Base-by-base conservation (phyloP, 2,113 vertebrate species). In the Rhinogobius similis region DNA sequence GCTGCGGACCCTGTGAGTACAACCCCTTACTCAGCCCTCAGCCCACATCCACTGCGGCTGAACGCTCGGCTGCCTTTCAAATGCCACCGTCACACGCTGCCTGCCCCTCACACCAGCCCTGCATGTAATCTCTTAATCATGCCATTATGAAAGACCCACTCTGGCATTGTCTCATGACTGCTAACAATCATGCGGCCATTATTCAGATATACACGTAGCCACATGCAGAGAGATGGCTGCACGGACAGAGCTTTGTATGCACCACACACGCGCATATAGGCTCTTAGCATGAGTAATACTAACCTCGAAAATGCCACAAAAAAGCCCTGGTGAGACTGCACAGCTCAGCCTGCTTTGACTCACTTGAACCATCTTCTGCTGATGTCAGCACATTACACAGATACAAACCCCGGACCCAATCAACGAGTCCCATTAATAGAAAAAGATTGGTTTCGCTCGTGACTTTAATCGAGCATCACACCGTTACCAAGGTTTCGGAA, bases 1-100 rank as follows among this genome's bases (percentile, higher is more conserved):
- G 93, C 95, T 99, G 80, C 95, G 98, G 79, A 99, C 98, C 4
- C 93, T 99, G 98, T 99, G 81, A 99, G 98, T 99, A 95, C 20
- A 48, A 56, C 1, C 1, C 52, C 58, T 68, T 75, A 74, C 65
- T 68, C 64, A 66, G 27, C 44, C 6, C 65, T 68, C 64, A 66
- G 43, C 1, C 52, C 56, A 68, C 76, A 74, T 67, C 70, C 63
- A 70, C 27, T 59, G 50, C 13, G 16, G 8, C 26, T 61, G 29
- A 36, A 36, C 3, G 58, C 58, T 36, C 58, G n/a, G 58, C 27
- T 61, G 58, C 41, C 26, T 46, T 12, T 43, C 44, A 36, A 61
- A 20, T 48, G 29, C 20, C 58, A 81, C 13, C 76, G 64, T 75
- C 41, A 61, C 26, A 61, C 52, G 74, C 13, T 61, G n/a, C 74